Percentiles rank a stretch among this genome's conserved stretches.
Evolutionary conservation across 2,113 vertebrate genomes (phyloP).

Genomic region (Pseudorasbora parva): DNA sequence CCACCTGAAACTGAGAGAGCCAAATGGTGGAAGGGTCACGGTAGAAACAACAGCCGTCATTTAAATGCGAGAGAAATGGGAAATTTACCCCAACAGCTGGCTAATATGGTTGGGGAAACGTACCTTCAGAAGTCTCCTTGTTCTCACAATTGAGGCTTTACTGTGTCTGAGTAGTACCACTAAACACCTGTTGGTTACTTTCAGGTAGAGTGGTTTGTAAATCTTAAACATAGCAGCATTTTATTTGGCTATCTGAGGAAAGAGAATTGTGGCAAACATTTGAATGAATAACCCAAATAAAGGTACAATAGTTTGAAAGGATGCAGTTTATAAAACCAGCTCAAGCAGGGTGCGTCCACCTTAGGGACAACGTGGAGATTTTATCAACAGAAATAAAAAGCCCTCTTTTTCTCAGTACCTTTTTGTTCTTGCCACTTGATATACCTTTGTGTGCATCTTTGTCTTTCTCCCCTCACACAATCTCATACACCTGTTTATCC

Average conservation of each 20-base stretch:
- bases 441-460: not conserved
- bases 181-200: not conserved
- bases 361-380: not conserved
- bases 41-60: slow-evolving; percentile 31
- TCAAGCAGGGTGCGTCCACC: not conserved
- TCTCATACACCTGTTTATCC: not conserved
- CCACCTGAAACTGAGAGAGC: slow-evolving; percentile 45
- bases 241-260: not conserved
- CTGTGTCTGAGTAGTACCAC: not conserved
- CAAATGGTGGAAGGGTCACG: slow-evolving; percentile 16
- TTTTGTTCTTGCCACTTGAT: not conserved
- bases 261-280: not conserved
- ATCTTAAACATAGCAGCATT: not conserved
- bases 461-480: not conserved
- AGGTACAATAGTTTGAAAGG: not conserved
- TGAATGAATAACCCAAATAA: not conserved
- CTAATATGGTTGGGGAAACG: not conserved
- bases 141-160: not conserved
- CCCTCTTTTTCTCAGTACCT: not conserved
- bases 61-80: not conserved
- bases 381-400: not conserved
- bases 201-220: not conserved
- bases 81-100: slow-evolving; percentile 44
- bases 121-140: not conserved
- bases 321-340: not conserved